Evolutionary conservation across 2,797 vertebrate genomes (phyloP).

Genomic region (Monodelphis domestica): DNA sequence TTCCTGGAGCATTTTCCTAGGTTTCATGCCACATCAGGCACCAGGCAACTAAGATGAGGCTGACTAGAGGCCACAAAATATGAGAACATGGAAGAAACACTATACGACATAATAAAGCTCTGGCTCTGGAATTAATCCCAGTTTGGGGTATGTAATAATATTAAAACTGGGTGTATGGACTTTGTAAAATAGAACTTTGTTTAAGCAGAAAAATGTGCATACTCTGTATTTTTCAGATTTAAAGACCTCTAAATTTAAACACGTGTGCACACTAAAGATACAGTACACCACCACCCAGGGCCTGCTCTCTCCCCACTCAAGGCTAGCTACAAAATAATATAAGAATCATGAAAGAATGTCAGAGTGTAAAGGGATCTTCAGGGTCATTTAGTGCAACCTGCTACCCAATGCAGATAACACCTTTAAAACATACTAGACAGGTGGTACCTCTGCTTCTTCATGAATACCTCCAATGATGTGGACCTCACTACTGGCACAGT

Average conservation of each 20-base stretch:
- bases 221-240: constrained; percentile 64
- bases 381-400: not conserved
- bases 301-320: not conserved
- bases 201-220: constrained; percentile 69
- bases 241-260: constrained; percentile 34
- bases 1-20: not conserved
- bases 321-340: not conserved
- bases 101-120: constrained; percentile 41
- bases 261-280: not conserved
- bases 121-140: constrained; percentile 67
- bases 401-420: not conserved
- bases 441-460: not conserved
- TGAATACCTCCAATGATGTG: not conserved
- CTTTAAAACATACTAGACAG: not conserved
- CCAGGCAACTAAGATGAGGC: not conserved
- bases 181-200: constrained; percentile 71
- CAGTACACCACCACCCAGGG: not conserved
- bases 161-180: constrained; percentile 66
- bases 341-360: not conserved
- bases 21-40: not conserved
- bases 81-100: constrained; percentile 34
- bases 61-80: not conserved
- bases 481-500: not conserved
- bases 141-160: constrained; percentile 61
- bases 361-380: not conserved